A percentile compares a stretch with the other conserved stretches of the same genome.
Conservation (phyloP, 2,888 invertebrate species). For the Hedychridium roseum region DNA sequence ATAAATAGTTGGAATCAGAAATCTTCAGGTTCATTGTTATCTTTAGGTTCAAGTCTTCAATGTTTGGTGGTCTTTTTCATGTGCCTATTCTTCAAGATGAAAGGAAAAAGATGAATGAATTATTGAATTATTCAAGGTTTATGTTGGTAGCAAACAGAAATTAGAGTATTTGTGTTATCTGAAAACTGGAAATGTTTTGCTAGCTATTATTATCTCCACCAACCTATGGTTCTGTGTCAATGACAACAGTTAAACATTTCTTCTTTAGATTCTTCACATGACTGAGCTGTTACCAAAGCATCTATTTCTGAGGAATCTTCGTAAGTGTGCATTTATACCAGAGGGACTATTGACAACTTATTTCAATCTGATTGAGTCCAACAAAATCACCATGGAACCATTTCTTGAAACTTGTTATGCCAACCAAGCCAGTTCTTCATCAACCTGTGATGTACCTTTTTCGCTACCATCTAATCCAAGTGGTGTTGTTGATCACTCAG, state of each 20-base stretch:
- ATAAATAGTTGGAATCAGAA: neutral
- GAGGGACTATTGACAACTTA: slow-evolving; percentile 36
- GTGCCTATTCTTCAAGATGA: neutral
- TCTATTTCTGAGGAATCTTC: slow-evolving; percentile 35
- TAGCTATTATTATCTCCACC: neutral
- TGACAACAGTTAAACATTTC: slow-evolving; percentile 3
- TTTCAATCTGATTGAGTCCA: slow-evolving; percentile 27
- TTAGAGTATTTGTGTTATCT: too few relatives aligned
- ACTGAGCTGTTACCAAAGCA: slow-evolving; percentile 34
- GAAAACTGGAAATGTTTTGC: neutral
- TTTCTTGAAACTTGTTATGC: slow-evolving; percentile 36
- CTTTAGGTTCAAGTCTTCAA: neutral
- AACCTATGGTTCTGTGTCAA: neutral
- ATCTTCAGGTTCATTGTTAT: slow-evolving; percentile 2
- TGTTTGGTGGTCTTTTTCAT: neutral
- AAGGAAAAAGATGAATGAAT: neutral
- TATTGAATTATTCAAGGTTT: too few relatives aligned
- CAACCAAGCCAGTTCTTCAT: slow-evolving; percentile 21
- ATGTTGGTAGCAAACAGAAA: too few relatives aligned
- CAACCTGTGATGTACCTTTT: slow-evolving; percentile 20
- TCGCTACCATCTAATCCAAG: slow-evolving; percentile 10
- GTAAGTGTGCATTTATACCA: slow-evolving; percentile 27
- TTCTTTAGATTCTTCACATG: slow-evolving; percentile 42
- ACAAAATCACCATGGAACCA: slow-evolving; percentile 44
- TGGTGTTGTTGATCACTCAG: slow-evolving; percentile 9